Percentiles rank a stretch among this genome's conserved stretches.
Evolutionary conservation across 92 coral and sea anemone genomes (phyloP).

Genomic region (Scolanthus callimorphus): DNA sequence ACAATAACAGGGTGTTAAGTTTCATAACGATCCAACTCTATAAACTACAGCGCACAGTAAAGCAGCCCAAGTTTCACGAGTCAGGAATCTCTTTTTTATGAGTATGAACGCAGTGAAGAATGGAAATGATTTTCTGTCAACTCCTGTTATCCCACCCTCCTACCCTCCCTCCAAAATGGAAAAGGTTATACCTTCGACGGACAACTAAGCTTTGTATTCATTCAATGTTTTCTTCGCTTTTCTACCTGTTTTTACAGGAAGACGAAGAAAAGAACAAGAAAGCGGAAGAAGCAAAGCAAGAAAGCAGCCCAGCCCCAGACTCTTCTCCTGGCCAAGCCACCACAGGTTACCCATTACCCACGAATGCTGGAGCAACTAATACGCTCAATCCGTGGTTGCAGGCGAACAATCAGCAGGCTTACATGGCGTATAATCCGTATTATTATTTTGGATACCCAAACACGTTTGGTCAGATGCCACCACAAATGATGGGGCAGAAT

Average conservation of each 20-base stretch:
- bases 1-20: no score
- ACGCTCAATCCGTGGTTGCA: conserved; percentile 26
- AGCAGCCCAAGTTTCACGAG: no score
- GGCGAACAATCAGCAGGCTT: conserved; percentile 28
- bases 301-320: conserved; percentile 5
- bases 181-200: no score
- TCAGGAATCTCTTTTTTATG: no score
- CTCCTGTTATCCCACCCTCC: no score
- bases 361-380: conserved; percentile 3
- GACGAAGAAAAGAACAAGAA: conserved; percentile 64
- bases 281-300: conserved; percentile 5
- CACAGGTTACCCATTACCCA: conserved; percentile 14
- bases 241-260: conserved; percentile 57
- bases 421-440: conserved; percentile 50
- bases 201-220: no score
- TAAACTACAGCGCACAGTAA: no score
- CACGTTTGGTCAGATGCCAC: conserved; percentile 15
- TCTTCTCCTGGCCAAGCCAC: conserved; percentile 18
- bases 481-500: conserved; percentile 4
- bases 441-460: conserved; percentile 44
- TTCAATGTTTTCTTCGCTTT: no score
- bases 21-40: no score
- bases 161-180: no score
- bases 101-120: no score
- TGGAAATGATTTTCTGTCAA: no score